phyloP scores from a whole-genome alignment of 1,140 invertebrate genomes.

The Reticulitermes speratus region DNA sequence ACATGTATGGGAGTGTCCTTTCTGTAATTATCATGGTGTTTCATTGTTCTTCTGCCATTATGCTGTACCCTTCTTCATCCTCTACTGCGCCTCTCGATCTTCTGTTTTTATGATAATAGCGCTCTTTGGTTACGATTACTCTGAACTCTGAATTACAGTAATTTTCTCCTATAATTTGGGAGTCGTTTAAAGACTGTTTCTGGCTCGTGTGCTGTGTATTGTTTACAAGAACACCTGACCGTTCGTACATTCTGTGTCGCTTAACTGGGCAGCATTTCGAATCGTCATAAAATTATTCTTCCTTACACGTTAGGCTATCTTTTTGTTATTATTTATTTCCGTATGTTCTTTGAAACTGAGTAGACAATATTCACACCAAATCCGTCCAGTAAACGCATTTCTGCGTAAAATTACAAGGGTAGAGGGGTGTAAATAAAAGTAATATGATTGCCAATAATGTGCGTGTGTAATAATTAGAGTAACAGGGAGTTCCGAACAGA shows the following conservation, averaged over 20 bases:
- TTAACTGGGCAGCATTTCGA: neutral
- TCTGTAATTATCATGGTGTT: neutral
- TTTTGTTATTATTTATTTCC: neutral
- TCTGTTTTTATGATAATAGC: neutral
- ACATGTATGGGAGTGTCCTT: neutral
- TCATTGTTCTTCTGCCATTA: neutral
- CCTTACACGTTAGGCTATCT: neutral
- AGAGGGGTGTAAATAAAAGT: neutral
- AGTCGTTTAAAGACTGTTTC: neutral
- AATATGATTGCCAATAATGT: neutral
- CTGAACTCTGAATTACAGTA: neutral
- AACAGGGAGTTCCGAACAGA: too few relatives aligned
- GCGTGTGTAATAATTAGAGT: neutral
- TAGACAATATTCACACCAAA: neutral
- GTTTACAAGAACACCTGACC: neutral
- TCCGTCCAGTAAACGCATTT: neutral
- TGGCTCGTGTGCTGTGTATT: neutral
- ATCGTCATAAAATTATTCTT: neutral
- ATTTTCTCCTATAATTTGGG: slow-evolving; percentile 24
- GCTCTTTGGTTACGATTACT: slow-evolving; percentile 8
- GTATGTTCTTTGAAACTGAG: neutral
- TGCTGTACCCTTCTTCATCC: neutral
- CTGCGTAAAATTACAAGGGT: neutral
- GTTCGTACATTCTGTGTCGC: neutral
- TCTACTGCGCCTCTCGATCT: neutral